phyloP scores from a whole-genome alignment of 2,113 vertebrate species.

The Pangasianodon hypophthalmus region DNA sequence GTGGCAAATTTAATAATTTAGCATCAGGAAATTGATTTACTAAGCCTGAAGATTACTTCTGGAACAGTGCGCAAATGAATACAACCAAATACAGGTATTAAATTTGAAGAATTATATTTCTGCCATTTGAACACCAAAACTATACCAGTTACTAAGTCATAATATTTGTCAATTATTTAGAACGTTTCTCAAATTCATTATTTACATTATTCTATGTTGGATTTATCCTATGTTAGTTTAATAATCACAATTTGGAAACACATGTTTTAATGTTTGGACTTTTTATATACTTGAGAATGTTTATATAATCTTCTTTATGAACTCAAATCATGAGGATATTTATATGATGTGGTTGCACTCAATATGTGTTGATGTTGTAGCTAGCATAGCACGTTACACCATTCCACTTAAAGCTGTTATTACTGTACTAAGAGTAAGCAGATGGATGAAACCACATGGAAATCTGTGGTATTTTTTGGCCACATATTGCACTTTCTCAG shows the following conservation, averaged over 20 bases:
- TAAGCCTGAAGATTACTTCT: neutral
- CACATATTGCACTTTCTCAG: constrained; percentile 37
- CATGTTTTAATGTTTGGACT: neutral
- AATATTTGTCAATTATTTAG: neutral
- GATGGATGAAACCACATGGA: neutral
- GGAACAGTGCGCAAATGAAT: neutral
- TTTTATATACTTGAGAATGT: neutral
- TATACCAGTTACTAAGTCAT: neutral
- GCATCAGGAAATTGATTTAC: neutral
- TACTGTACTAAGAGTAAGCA: neutral
- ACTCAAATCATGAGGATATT: neutral
- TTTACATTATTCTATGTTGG: too few relatives aligned
- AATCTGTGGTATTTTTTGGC: neutral
- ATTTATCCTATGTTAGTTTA: neutral
- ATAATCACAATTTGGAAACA: neutral
- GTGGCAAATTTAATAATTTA: neutral
- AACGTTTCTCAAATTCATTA: neutral
- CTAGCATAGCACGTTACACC: neutral
- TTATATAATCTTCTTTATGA: neutral
- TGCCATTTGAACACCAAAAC: neutral
- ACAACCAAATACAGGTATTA: neutral
- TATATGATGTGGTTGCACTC: neutral
- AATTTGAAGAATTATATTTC: neutral
- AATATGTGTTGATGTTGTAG: neutral
- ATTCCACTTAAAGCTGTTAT: neutral